Evolutionary conservation across 2,888 invertebrate genomes (phyloP).

Genomic region (Cantharis flavilabris): DNA sequence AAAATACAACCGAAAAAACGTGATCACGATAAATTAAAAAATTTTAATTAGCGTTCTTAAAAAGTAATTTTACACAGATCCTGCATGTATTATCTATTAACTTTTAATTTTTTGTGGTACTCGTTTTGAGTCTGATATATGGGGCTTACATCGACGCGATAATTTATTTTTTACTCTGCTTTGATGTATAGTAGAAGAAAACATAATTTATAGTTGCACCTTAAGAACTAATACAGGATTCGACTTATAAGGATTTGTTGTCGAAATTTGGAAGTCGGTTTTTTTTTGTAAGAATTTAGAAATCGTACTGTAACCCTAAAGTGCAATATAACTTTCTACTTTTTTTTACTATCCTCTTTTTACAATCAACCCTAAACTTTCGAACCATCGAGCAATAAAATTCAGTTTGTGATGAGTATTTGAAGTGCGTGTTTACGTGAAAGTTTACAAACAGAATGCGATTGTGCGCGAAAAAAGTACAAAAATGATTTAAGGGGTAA

Average conservation of each 20-base stretch:
- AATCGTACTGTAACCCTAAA: constrained; percentile 22
- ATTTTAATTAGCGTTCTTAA: neutral
- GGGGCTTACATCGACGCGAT: neutral
- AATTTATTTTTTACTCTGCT: neutral
- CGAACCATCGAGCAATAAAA: constrained; percentile 6
- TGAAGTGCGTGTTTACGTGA: constrained; percentile 8
- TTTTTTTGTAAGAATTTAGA: constrained; percentile 7
- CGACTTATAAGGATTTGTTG: neutral
- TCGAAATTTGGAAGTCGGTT: neutral
- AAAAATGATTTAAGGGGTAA: constrained; percentile 16
- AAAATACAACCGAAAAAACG: neutral
- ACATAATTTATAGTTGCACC: neutral
- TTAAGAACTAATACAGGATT: neutral
- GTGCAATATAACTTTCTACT: constrained; percentile 24
- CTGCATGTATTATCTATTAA: neutral
- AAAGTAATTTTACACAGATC: neutral
- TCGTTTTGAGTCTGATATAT: neutral
- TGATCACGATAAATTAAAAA: neutral
- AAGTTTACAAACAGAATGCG: neutral
- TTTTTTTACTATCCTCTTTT: constrained; percentile 21
- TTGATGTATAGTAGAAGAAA: neutral
- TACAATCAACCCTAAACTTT: constrained; percentile 30
- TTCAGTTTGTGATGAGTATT: constrained; percentile 7
- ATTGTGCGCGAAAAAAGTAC: neutral
- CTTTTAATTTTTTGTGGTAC: neutral